phyloP scores from a whole-genome alignment of 1,140 invertebrate genomes.

The Chionoecetes opilio region DNA sequence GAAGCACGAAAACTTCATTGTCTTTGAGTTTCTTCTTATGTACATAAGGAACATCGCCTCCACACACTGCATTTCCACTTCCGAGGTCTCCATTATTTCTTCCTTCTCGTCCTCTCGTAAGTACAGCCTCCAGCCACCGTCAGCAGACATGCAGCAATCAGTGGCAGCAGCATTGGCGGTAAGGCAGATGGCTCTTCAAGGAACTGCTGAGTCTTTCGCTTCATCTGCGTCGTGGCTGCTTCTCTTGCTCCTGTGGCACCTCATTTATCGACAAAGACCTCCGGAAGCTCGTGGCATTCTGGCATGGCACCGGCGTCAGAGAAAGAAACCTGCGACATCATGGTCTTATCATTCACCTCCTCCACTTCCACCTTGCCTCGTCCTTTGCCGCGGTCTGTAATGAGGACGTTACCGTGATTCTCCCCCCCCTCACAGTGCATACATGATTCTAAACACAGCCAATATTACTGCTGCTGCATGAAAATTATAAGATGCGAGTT shows the following conservation, averaged over 20 bases:
- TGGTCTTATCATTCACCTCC: conserved; percentile 75
- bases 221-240: neutral
- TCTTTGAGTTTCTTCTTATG: neutral
- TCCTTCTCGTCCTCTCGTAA: neutral
- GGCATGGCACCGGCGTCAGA: conserved; percentile 69
- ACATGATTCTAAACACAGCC: neutral
- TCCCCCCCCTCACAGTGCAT: neutral
- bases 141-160: too few relatives aligned
- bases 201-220: neutral
- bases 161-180: neutral
- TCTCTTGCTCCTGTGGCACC: neutral
- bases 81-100: neutral
- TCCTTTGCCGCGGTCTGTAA: conserved; percentile 67
- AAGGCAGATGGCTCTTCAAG: neutral
- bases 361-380: conserved; percentile 66
- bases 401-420: neutral
- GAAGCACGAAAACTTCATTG: too few relatives aligned
- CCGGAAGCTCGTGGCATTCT: conserved; percentile 73
- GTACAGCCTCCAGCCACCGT: neutral
- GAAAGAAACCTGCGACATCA: conserved; percentile 73
- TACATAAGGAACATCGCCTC: neutral
- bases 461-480: neutral
- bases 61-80: neutral
- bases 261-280: conserved; percentile 77
- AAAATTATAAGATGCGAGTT: neutral